Base-by-base conservation (phyloP, 2,113 vertebrate genomes). In the Cyphomyrus discorhynchus region DNA sequence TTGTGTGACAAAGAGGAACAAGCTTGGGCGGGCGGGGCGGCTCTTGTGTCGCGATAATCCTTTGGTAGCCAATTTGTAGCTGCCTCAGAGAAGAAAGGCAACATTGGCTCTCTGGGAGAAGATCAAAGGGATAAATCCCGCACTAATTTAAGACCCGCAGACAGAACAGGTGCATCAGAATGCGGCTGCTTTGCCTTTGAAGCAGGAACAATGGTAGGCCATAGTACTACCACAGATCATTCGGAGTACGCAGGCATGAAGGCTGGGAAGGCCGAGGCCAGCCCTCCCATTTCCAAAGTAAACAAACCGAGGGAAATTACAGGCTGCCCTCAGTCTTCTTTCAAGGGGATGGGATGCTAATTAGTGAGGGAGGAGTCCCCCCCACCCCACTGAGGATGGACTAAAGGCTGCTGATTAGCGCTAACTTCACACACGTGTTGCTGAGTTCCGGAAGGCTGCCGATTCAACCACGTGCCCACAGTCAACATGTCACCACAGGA, bases 361-460 rank as follows among this genome's bases (percentile, higher is more conserved):
- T 95, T 93, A 94, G 53, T 3, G 2, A 31, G 56, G 27, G 7
- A 46, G 13, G 31, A 88, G 52, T 42, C 9, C 82, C 92, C 90
- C 91, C 90, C n/a, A n/a, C 89, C 90, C 85, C 70, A 93, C 93
- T 92, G 92, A 86, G 84, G 92, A 92, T 92, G 93, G 91, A 95
- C 94, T 95, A 95, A 92, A 94, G 93, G 92, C 91, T 93, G 91
- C 92, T 95, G 95, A 96, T 96, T 95, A 94, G 92, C 91, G 45
- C 92, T 95, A 95, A 95, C 94, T 95, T 91, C 90, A 93, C 92
- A 89, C 96, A 96, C 93, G 94, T 96, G 95, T 94, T 90, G 90
- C 92, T 89, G 90, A 91, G 91, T 92, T 7, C 35, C 74, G 6
- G 74, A 80, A 80, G 74, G 74, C 17, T 39, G 31, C 17, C 17